Base-by-base conservation (phyloP, 2,113 vertebrate species). In the Progne subis region DNA sequence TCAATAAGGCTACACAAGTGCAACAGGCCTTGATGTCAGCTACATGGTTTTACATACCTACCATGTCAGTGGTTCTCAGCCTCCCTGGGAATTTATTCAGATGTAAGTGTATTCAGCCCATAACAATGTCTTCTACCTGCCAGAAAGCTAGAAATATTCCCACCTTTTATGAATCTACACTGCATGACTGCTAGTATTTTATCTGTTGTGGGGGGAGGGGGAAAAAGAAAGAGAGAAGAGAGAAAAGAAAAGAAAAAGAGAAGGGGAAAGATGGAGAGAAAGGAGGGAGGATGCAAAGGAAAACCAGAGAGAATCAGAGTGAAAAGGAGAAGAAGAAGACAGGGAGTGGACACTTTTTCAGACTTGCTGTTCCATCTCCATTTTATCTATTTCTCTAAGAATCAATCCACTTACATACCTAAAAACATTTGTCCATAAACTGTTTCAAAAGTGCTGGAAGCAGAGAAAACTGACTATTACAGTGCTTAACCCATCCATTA, bases 1-100 rank as follows among this genome's bases (percentile, higher is more conserved):
- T 98, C 95, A 97, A 96, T 95, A 94, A 98, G 97, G 96, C 93
- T 97, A 97, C 95, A 97, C 94, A 97, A 98, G 89, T 96, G 85
- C 96, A 98, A 97, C 94, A 97, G 96, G 94, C 95, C 96, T 96
- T 96, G 89, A 95, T 96, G 97, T 98, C 96, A 97, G 96, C 95
- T 97, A 97, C 95, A 95, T 67, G 88, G 94, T 95, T 98, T 98
- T 97, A 97, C 97, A 97, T 94, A 96, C 96, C 94, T 95, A 94
- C 95, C 60, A 94, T 96, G 96, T 96, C 96, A 97, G 95, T 91
- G 96, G 91, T 92, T 97, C 96, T 94, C 72, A 92, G 81, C 74
- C 88, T 98, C 97, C 94, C 80, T 94, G 97, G 97, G 96, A 97
- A 96, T 98, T 95, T 94, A 96, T 96, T 97, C 95, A 91, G 72